A percentile compares a stretch with the other conserved stretches of the same genome.
These are phyloP conservation scores for Spodoptera exigua DNA, from an alignment of 2,888 invertebrate genomes.

Conservation along the genomic window DNA sequence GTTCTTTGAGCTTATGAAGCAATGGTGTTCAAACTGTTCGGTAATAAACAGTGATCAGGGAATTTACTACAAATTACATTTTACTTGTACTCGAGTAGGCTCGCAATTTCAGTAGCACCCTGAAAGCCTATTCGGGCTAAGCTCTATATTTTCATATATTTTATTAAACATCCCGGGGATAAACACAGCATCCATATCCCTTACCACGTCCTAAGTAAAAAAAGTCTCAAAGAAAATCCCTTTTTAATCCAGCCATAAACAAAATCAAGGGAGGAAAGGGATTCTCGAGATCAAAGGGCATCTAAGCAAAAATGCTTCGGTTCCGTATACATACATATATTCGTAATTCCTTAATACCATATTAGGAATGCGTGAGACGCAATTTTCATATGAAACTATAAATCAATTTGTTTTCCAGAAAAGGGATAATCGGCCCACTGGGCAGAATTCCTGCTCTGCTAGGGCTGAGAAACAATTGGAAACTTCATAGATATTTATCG, in stretches of 20 bases:
- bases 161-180: conserved; percentile 63
- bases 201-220: conserved; percentile 61
- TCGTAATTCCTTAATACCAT: conserved; percentile 67
- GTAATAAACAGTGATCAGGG: conserved; percentile 17
- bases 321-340: conserved; percentile 52
- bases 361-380: conserved; percentile 70
- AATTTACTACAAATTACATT: conserved; percentile 16
- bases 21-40: conserved; percentile 27
- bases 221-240: conserved; percentile 68
- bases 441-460: conserved; percentile 51
- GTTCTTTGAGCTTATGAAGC: conserved; percentile 34
- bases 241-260: conserved; percentile 79
- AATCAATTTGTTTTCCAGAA: conserved; percentile 70
- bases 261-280: conserved; percentile 68
- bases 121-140: conserved; percentile 49
- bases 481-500: conserved; percentile 44
- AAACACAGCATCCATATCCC: conserved; percentile 59
- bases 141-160: conserved; percentile 59
- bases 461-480: conserved; percentile 38
- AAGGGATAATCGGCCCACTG: conserved; percentile 63
- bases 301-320: conserved; percentile 40
- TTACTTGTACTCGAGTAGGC: conserved; percentile 12
- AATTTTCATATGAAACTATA: conserved; percentile 78
- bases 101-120: conserved; percentile 38
- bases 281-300: conserved; percentile 68